Conservation (phyloP, 2,888 invertebrate species). For the Mesorhabditis sp. region DNA sequence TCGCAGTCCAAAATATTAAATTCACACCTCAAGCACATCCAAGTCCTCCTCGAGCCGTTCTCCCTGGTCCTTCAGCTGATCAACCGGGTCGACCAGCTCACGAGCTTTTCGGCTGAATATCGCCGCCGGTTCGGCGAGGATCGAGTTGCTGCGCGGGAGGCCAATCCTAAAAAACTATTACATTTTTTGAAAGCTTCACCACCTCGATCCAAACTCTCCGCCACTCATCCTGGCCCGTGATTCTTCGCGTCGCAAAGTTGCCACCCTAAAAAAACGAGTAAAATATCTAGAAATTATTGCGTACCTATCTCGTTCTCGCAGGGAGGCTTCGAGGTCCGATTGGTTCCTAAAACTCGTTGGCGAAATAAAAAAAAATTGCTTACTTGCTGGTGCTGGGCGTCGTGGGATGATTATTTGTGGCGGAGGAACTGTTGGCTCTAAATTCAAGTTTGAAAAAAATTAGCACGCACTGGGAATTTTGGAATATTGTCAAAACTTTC, state of each 20-base stretch:
- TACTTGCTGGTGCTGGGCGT: too few species aligned
- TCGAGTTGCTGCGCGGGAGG: not conserved
- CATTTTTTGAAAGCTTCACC: too few species aligned
- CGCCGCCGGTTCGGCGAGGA: not conserved
- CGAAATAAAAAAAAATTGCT: too few species aligned
- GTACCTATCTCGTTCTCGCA: too few species aligned
- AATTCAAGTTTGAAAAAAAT: too few species aligned
- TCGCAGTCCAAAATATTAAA: not conserved
- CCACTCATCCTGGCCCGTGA: not conserved
- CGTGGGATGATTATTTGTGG: too few species aligned
- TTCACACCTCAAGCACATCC: not conserved
- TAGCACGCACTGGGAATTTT: too few species aligned
- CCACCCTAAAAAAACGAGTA: not conserved
- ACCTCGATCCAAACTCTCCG: not conserved
- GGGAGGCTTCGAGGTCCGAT: too few species aligned
- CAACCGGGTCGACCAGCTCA: constrained; percentile 3
- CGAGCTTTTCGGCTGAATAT: not conserved
- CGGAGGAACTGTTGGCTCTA: too few species aligned
- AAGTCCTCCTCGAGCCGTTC: not conserved
- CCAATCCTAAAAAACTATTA: not conserved
- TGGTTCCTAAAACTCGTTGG: too few species aligned
- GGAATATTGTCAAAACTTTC: too few species aligned
- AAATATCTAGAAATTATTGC: too few species aligned
- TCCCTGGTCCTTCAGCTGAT: not conserved
- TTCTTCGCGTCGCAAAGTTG: constrained; percentile 1